phyloP scores from a whole-genome alignment of 1,140 invertebrate species.

The Thaumetopoea pityocampa region DNA sequence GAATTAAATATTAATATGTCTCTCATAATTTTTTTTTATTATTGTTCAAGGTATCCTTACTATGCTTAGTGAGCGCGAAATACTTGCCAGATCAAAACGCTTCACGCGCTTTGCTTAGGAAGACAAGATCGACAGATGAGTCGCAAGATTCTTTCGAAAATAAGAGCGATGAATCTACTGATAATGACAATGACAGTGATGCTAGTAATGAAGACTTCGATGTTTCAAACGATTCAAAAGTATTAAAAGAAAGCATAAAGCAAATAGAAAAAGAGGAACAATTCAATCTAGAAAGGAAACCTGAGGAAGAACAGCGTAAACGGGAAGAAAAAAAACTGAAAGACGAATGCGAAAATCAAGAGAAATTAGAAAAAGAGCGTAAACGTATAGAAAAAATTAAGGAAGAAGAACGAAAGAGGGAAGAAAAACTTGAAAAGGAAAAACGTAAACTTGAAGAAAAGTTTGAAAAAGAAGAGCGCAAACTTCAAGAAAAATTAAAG shows the following conservation, averaged over 20 bases:
- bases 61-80: conserved; percentile 47
- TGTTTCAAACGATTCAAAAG: conserved; percentile 32
- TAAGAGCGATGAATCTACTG: too few species aligned
- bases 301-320: conserved; percentile 13
- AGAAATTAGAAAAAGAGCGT: conserved; percentile 18
- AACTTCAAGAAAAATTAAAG: conserved; percentile 29
- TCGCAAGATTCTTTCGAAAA: too few species aligned
- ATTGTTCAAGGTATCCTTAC: conserved; percentile 44
- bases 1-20: conserved; percentile 1
- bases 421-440: conserved; percentile 33
- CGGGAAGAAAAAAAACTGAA: conserved; percentile 18
- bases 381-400: conserved; percentile 21
- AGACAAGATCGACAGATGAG: conserved; percentile 36
- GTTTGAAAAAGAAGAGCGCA: conserved; percentile 34
- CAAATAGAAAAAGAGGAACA: conserved; percentile 8
- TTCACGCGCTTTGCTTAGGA: conserved; percentile 24
- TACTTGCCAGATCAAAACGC: conserved; percentile 47
- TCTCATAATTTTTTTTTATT: conserved; percentile 9
- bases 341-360: conserved; percentile 14
- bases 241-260: conserved; percentile 30
- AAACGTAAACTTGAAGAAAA: conserved; percentile 35
- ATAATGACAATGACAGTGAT: too few species aligned
- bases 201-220: too few species aligned
- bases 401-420: conserved; percentile 26
- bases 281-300: conserved; percentile 12